phyloP scores from a whole-genome alignment of 2,113 vertebrate genomes.

The Ptychochromis oligacanthus region DNA sequence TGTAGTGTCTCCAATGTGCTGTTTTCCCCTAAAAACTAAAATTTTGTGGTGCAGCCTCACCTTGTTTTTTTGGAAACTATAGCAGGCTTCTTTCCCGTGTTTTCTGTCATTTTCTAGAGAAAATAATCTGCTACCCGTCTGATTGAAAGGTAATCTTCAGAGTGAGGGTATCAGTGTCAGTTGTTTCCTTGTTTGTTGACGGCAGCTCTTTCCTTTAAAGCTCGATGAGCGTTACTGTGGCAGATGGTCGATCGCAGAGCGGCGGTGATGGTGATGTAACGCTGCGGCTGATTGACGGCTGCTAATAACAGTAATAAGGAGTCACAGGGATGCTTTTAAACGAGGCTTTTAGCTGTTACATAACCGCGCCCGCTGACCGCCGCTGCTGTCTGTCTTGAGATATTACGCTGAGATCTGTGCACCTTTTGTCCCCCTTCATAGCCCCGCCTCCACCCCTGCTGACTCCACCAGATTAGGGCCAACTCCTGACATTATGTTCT shows the following conservation, averaged over 20 bases:
- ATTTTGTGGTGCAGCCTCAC: too few species aligned
- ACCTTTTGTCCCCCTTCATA: conserved; percentile 44
- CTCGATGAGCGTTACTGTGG: not conserved
- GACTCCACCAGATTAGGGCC: conserved; percentile 32
- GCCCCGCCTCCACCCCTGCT: not conserved
- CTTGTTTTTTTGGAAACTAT: not conserved
- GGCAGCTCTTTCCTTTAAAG: not conserved
- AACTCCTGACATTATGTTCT: conserved; percentile 19
- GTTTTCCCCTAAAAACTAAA: too few species aligned
- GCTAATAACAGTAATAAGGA: not conserved
- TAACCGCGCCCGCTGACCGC: conserved; percentile 12
- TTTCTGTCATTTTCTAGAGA: not conserved
- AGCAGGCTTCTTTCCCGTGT: not conserved
- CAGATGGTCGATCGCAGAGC: not conserved
- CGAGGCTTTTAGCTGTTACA: not conserved
- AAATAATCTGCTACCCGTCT: not conserved
- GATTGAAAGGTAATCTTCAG: not conserved
- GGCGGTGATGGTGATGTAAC: conserved; percentile 1
- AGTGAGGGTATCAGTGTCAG: not conserved
- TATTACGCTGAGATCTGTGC: conserved; percentile 31
- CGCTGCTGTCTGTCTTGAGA: conserved; percentile 25
- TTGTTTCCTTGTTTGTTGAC: conserved; percentile 11
- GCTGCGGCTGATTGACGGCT: not conserved
- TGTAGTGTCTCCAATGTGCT: not conserved
- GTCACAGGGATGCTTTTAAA: conserved; percentile 27